These are phyloP conservation scores for Hartigia nigra DNA, from an alignment of 2,888 invertebrate species.

Conservation along the genomic window DNA sequence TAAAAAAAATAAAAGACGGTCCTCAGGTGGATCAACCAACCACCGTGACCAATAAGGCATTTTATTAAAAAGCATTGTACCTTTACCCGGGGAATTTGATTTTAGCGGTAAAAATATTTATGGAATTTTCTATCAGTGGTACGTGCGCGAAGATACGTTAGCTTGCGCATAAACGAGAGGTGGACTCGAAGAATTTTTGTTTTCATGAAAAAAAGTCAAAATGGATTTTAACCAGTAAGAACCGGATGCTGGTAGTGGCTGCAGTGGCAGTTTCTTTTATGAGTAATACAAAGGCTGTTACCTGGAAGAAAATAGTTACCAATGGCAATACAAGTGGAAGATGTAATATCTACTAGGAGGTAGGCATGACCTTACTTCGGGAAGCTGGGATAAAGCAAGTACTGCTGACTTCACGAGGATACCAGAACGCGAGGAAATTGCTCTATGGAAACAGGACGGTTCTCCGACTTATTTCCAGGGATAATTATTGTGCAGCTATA, in stretches of 20 bases:
- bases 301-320: background rate
- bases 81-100: background rate
- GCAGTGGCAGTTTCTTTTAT: background rate
- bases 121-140: background rate
- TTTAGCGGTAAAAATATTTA: background rate
- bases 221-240: background rate
- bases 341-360: background rate
- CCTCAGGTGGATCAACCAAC: background rate
- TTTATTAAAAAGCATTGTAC: background rate
- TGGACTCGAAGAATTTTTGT: background rate
- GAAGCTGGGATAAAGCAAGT: background rate
- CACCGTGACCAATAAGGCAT: background rate
- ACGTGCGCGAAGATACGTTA: background rate
- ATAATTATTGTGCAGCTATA: constrained; percentile 46
- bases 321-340: background rate
- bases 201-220: background rate
- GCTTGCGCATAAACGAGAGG: no score
- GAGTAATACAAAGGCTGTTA: background rate
- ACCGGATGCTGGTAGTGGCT: background rate
- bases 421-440: constrained; percentile 25
- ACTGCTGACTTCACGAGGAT: background rate
- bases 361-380: background rate
- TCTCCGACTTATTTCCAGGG: constrained; percentile 39
- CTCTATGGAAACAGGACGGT: constrained; percentile 20
- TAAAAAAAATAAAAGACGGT: background rate